Evolutionary conservation across 1,140 invertebrate species (phyloP).

Genomic region (Orchestia grillus): DNA sequence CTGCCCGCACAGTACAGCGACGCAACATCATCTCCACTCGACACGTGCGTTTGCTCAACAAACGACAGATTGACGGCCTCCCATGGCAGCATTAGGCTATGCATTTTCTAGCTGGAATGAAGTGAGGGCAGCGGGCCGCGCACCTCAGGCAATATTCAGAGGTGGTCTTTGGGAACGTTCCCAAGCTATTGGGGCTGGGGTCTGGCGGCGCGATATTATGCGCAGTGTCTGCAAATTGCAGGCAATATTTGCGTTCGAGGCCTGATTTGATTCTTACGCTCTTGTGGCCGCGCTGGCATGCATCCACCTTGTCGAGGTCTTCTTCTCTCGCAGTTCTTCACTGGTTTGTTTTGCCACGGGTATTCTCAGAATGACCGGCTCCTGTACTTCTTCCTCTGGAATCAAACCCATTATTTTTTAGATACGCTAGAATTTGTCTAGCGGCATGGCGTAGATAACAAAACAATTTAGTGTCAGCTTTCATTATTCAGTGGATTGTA

Average conservation of each 20-base stretch:
- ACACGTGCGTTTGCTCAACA: background rate
- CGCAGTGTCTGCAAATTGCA: background rate
- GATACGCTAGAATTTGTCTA: too few relatives aligned
- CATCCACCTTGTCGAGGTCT: background rate
- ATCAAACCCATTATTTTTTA: too few relatives aligned
- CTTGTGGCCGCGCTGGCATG: background rate
- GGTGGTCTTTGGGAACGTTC: background rate
- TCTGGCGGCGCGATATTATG: background rate
- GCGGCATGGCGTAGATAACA: too few relatives aligned
- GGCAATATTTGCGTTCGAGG: constrained; percentile 11
- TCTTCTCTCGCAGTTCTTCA: background rate
- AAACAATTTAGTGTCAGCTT: too few relatives aligned
- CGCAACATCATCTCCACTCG: background rate
- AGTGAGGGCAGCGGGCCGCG: background rate
- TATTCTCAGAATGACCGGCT: background rate
- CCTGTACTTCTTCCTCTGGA: background rate
- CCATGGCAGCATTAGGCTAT: background rate
- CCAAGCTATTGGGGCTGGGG: background rate
- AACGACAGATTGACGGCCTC: background rate
- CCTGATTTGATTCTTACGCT: constrained; percentile 11
- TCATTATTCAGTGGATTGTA: background rate
- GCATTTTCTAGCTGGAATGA: background rate
- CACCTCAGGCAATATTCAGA: background rate
- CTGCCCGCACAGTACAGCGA: background rate
- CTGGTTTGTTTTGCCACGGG: background rate